Evolutionary conservation across 2,888 invertebrate genomes (phyloP).

Genomic region (Agrochola macilenta): DNA sequence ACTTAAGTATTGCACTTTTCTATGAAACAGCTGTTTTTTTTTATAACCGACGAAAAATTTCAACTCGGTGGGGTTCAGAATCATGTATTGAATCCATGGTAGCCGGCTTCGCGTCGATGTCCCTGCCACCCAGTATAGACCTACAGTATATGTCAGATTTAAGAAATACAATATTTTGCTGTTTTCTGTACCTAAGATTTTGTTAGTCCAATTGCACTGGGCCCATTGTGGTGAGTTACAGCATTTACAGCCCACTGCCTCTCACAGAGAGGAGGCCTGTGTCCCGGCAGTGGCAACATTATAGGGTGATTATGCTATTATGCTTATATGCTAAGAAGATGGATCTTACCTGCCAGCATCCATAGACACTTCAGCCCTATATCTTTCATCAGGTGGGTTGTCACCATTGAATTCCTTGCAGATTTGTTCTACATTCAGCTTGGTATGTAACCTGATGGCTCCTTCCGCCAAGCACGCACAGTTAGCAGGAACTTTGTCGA

Average conservation of each 20-base stretch:
- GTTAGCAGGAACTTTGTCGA: conserved; percentile 83
- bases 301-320: not conserved
- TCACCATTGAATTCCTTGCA: conserved; percentile 86
- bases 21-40: too few species aligned
- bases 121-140: too few species aligned
- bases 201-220: not conserved
- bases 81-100: too few species aligned
- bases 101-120: too few species aligned
- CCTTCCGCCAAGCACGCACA: conserved; percentile 81
- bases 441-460: conserved; percentile 87
- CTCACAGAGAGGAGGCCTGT: not conserved
- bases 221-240: not conserved
- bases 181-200: not conserved
- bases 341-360: conserved; percentile 91
- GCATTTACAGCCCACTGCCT: not conserved
- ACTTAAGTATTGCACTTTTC: too few species aligned
- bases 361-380: conserved; percentile 85
- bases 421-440: conserved; percentile 87
- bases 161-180: not conserved
- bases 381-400: conserved; percentile 66
- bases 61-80: too few species aligned
- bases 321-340: not conserved
- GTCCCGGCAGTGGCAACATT: not conserved
- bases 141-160: not conserved
- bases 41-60: too few species aligned